Conservation (phyloP, 2,888 invertebrate genomes). For the Laspeyria flexula region DNA sequence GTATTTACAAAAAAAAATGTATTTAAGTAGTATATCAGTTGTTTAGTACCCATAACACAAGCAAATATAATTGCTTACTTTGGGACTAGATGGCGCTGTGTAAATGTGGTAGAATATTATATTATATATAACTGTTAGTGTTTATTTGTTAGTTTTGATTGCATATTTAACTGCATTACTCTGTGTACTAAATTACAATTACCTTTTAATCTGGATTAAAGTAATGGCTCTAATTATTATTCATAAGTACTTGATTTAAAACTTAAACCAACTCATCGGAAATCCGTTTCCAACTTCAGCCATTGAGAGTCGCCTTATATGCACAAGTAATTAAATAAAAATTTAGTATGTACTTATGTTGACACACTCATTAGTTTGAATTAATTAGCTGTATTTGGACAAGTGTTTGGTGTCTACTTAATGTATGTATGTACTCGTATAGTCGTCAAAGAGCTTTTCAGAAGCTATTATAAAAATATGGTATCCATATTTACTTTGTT, state of each 20-base stretch:
- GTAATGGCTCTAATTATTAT: slow-evolving; percentile 1
- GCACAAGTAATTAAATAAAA: not conserved
- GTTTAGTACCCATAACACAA: no score
- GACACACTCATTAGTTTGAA: not conserved
- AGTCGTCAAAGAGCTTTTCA: no score
- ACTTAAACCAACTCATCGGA: not conserved
- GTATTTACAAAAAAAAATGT: no score
- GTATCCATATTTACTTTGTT: no score
- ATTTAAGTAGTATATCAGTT: no score
- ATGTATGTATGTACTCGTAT: no score
- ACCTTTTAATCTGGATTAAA: not conserved
- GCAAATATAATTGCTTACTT: no score
- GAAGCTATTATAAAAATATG: no score
- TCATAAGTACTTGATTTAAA: not conserved
- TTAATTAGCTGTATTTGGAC: not conserved
- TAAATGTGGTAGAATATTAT: no score
- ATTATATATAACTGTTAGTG: no score
- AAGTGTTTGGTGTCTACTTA: no score
- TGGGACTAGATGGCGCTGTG: no score
- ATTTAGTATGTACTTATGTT: not conserved
- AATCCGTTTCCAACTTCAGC: not conserved
- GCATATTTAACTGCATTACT: not conserved
- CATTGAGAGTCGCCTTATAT: not conserved
- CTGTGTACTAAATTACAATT: not conserved
- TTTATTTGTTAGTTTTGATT: not conserved